Base-by-base conservation (phyloP, 2,797 vertebrate genomes). In the Typhlichthys subterraneus region DNA sequence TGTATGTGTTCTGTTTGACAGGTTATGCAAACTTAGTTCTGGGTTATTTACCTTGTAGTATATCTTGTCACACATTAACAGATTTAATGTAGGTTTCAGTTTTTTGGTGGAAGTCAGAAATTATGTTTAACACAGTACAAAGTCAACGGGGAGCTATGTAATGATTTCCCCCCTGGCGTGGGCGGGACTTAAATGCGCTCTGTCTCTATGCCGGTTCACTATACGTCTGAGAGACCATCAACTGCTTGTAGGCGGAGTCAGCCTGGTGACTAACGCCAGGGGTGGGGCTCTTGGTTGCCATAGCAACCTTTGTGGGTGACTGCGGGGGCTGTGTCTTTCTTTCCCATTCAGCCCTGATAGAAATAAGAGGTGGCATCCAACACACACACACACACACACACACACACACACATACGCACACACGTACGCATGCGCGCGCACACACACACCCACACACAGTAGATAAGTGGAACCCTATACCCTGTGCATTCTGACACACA, bases 221-320 rank as follows among this genome's bases (percentile, higher is more conserved):
- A 63, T 48, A 57, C 45, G 53, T 55, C 45, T 12, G 23, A 65
- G 62, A 67, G 70, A 65, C 49, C 63, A 82, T 70, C 52, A 53
- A 54, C 61, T 17, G 45, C 45, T 53, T 69, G 70, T 59, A 62
- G 72, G 82, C 68, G 73, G 82, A 87, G 82, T 75, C 69, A 12
- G 70, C 53, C 68, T 77, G 13, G 73, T 82, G 77, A 68, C 69
- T 65, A 63, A 80, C 79, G 65, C 65, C 0, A 6, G 53, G 66
- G 69, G 64, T 57, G 33, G 33, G 9, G 53, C 75, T 58, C 45
- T 55, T 63, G 46, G 85, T 88, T 90, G 67, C 85, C 79, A 86
- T 86, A 81, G 86, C 81, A 75, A 89, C 85, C 71, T 82, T 77
- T 86, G 79, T 81, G 70, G 68, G 62, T 72, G 65, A 59, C 55